Evolutionary conservation across 1,140 invertebrate genomes (phyloP).

Genomic region (Macrotrachela quadricornifera): DNA sequence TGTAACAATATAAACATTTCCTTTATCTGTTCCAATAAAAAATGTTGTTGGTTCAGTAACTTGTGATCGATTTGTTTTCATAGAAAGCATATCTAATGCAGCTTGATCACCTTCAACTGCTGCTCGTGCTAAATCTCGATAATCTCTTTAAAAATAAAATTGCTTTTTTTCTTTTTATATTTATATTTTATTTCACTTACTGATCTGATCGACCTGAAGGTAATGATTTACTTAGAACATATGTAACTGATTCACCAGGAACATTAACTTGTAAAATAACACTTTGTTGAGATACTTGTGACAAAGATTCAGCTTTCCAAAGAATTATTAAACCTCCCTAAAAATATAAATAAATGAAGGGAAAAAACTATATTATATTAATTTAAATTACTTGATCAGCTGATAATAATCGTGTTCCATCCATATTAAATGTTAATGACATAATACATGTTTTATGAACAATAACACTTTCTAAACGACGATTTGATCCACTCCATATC

Average conservation of each 20-base stretch:
- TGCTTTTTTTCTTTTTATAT: neutral
- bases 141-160: conserved; percentile 26
- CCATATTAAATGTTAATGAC: no score
- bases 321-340: conserved; percentile 55
- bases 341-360: no score
- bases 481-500: conserved; percentile 46
- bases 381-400: no score
- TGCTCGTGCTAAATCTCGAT: conserved; percentile 38
- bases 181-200: no score
- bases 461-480: conserved; percentile 46
- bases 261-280: conserved; percentile 28
- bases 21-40: conserved; percentile 56
- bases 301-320: conserved; percentile 61
- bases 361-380: no score
- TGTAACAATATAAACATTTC: conserved; percentile 54
- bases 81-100: conserved; percentile 41
- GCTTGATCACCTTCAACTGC: conserved; percentile 68
- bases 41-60: conserved; percentile 38
- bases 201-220: no score
- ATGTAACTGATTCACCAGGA: no score
- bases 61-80: neutral
- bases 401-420: no score
- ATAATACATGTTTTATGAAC: neutral
- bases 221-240: no score
- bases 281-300: conserved; percentile 45